Percentiles rank a stretch among this genome's conserved stretches.
These are phyloP conservation scores for Allophyes oxyacanthae DNA, from an alignment of 2,888 invertebrate genomes.

Conservation along the genomic window DNA sequence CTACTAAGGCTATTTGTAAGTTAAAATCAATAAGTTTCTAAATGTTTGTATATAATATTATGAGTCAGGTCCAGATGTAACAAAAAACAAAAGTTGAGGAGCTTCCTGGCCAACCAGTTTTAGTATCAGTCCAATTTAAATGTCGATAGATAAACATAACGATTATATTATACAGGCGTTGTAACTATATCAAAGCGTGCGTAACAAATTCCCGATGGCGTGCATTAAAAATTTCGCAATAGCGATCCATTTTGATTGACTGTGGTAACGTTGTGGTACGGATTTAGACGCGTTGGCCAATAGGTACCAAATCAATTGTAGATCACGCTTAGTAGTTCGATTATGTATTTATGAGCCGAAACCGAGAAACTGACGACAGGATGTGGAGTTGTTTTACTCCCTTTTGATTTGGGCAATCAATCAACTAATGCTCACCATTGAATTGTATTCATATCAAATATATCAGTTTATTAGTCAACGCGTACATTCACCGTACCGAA, in stretches of 20 bases:
- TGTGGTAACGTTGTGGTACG: conserved; percentile 51
- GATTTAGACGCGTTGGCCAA: conserved; percentile 65
- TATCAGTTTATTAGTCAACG: no score
- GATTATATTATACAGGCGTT: conserved; percentile 14
- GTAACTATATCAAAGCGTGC: conserved; percentile 31
- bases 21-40: no score
- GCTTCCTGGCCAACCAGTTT: conserved; percentile 15
- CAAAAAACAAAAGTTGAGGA: neutral
- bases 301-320: conserved; percentile 57
- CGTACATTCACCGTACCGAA: no score
- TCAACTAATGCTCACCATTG: conserved; percentile 17
- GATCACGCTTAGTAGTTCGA: conserved; percentile 38
- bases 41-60: no score
- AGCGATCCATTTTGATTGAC: conserved; percentile 58
- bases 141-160: conserved; percentile 18
- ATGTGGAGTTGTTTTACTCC: conserved; percentile 30
- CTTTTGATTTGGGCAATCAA: conserved; percentile 40
- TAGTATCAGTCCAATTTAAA: conserved; percentile 27
- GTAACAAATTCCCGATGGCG: conserved; percentile 23
- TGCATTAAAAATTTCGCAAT: conserved; percentile 67
- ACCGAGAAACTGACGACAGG: conserved; percentile 28
- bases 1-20: no score
- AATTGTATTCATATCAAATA: conserved; percentile 4
- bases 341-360: conserved; percentile 41
- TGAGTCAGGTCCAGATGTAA: neutral